Evolutionary conservation across 2,113 vertebrate genomes (phyloP), one percentile per base, ranked within the genome.

Genomic region (Anguilla japonica): DNA sequence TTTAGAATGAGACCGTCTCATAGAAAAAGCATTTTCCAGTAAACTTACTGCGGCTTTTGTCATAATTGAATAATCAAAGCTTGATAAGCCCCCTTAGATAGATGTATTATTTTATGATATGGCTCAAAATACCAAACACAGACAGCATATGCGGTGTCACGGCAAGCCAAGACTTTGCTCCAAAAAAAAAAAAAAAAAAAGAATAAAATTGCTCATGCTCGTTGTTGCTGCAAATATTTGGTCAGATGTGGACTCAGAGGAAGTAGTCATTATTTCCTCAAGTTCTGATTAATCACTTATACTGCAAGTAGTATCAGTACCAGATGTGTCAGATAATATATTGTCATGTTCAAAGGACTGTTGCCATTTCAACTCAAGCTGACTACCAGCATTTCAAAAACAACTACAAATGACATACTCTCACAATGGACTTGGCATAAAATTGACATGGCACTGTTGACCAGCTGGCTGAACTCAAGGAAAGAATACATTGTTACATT

Each of bases 401-500:
- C 5, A 14, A 14, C 71, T 75, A 29, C 26, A 22, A 29, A 75
- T 13, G 83, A 89, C 80, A 87, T 87, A 41, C 2, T 50, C 9
- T 39, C 53, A 83, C 46, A 79, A 80, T 60, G 40, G 84, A 85
- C 22, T 57, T 80, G 75, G 78, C 53, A 67, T 39, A 43, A 20
- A 79, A 26, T 9, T 11, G 56, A 18, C 50, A 67, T 14, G 3
- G 41, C 41, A 26, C n/a, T 39, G 22, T 41, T 14, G 29, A 43
- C 57, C 71, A 82, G 53, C 40, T 60, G 56, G 81, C 71, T 22
- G 26, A 57, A 84, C 14, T 88, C 15, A 81, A 83, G 56, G 83
- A 89, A 87, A 84, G 60, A 6, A 11, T 67, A 79, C 87, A 87
- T 88, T 89, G 91, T 90, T 88, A 86, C 63, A 71, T 26, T 46